Evolutionary conservation across 2,888 invertebrate species (phyloP).

Genomic region (Drosophila anomalata): DNA sequence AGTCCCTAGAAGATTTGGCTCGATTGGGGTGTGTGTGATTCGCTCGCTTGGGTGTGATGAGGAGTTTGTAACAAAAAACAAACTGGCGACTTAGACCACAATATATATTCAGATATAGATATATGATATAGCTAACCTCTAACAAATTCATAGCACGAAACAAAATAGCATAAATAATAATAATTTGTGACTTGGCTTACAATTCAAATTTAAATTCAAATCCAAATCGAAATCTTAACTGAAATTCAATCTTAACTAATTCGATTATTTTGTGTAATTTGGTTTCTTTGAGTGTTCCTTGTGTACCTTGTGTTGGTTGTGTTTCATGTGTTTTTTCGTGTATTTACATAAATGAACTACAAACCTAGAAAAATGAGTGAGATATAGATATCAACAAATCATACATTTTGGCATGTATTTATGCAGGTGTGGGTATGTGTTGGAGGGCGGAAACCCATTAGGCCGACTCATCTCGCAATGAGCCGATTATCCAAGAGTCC

Average conservation of each 20-base stretch:
- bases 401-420: constrained; percentile 55
- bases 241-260: constrained; percentile 61
- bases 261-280: constrained; percentile 36
- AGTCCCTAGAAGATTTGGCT: constrained; percentile 59
- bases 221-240: constrained; percentile 38
- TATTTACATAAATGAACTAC: constrained; percentile 74
- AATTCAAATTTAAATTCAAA: constrained; percentile 12
- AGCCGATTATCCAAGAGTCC: constrained; percentile 20
- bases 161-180: constrained; percentile 33
- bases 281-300: constrained; percentile 29
- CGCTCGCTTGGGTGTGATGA: constrained; percentile 38
- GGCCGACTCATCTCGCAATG: constrained; percentile 45
- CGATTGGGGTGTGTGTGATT: constrained; percentile 25
- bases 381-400: constrained; percentile 61
- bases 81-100: constrained; percentile 26
- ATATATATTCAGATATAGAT: not conserved
- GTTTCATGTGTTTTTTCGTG: constrained; percentile 32
- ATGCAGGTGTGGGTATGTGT: constrained; percentile 48
- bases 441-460: constrained; percentile 60
- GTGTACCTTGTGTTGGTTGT: constrained; percentile 32
- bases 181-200: constrained; percentile 47
- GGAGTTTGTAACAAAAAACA: constrained; percentile 36
- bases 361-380: constrained; percentile 42
- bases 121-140: constrained; percentile 18
- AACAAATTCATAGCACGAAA: constrained; percentile 40